A percentile compares a stretch with the other conserved stretches of the same genome.
phyloP scores from a whole-genome alignment of 2,888 invertebrate species.

The Erannis defoliaria region DNA sequence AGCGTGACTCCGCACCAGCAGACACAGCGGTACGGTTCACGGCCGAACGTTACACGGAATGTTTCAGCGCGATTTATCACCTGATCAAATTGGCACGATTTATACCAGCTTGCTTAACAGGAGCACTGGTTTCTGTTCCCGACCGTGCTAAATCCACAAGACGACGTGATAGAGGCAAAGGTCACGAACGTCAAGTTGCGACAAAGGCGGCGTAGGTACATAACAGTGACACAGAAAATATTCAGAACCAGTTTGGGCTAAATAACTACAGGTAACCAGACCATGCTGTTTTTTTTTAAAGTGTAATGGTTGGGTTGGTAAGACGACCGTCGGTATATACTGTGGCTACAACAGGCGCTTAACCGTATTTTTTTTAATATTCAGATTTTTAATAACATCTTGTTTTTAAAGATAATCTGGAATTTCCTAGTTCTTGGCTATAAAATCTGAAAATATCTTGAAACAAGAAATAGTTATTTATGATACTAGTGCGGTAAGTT shows the following conservation, averaged over 20 bases:
- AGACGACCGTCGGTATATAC: no score
- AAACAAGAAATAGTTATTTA: no score
- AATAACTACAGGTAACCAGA: not conserved
- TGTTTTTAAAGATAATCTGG: no score
- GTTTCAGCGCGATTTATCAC: conserved; percentile 31
- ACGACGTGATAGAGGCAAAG: not conserved
- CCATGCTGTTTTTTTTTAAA: no score
- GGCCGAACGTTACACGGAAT: conserved; percentile 23
- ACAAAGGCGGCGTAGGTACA: not conserved
- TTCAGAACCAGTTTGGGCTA: not conserved
- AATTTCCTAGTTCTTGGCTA: no score
- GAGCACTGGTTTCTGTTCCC: conserved; percentile 1
- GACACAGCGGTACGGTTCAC: conserved; percentile 25
- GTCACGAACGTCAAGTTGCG: no score
- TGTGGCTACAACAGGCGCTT: no score
- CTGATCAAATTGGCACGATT: conserved; percentile 32
- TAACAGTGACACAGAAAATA: not conserved
- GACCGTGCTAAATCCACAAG: not conserved
- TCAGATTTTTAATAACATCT: no score
- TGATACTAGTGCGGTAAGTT: no score
- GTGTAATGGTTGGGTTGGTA: no score
- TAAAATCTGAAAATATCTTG: not conserved
- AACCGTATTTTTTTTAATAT: no score
- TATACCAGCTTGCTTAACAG: conserved; percentile 22
- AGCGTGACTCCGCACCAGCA: conserved; percentile 33